Base-by-base conservation (phyloP, 2,888 invertebrate species). In the Brachycybe producta region DNA sequence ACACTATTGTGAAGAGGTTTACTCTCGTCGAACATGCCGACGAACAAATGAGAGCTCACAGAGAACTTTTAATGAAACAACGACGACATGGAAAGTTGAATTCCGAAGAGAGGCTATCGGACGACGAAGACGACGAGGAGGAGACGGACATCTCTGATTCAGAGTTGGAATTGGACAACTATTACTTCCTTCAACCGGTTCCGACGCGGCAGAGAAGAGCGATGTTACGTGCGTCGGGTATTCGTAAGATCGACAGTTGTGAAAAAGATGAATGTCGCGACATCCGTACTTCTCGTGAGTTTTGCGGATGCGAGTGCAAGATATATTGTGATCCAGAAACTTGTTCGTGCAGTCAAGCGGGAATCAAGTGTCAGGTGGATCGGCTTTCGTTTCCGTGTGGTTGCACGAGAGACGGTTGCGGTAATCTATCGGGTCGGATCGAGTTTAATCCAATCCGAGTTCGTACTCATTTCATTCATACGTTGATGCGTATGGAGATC, bases 281-380 rank as follows among this genome's bases (percentile, higher is more conserved):
- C 58, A 94, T 97, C 59, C 75, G 94, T 55, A 79, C 83, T 24
- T 91, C 91, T 5, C 75, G 94, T 17, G 94, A 95, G 65, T 84
- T 86, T 61, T 92, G 92, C 67, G 92, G 92, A 36, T 92, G 92
- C 67, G 80, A 82, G 41, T 92, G 92, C 65, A 84, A 88, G 67
- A 85, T 84, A 45, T 82, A 82, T 63, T 97, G 97, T 70, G 88
- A 91, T 72, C 95, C 95, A 1, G 91, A 91, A 61, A 88, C 82
- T 21, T 97, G 97, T 67, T 82, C 85, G 15, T 97, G 97, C 70
- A 87, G 90, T 65, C 79, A 84, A 64, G 86, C 86, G 39, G 92
- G 91, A 54, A 95, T 97, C 58, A 91, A 94, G 72, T 97, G 95
- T 67, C 94, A 94, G 75, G 94, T 97, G 49, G 95, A 97, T 69